Base-by-base conservation (phyloP, 2,113 vertebrate species). In the Pteruthius melanotis region DNA sequence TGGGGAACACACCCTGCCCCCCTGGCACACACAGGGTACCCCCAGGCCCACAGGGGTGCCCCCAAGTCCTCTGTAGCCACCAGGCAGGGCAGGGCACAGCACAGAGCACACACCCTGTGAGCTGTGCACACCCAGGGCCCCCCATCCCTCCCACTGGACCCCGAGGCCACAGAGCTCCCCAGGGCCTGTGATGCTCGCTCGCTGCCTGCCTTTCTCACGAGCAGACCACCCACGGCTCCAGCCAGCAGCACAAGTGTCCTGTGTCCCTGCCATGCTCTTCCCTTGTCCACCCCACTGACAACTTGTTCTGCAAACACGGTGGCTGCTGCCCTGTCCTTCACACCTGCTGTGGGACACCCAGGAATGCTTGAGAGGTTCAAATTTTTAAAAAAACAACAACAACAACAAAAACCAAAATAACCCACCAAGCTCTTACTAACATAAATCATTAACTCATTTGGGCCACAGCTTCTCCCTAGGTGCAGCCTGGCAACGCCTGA, bases 241-340 rank as follows among this genome's bases (percentile, higher is more conserved):
- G 60, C 15, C 6, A 1, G 31, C 8, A 13, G 42, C 77, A 71
- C 23, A n/a, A 21, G 11, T 60, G 56, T 19, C 31, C 42, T 1
- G 0, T 0, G 0, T 13, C 53, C 49, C 59, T 7, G 3, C 0
- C 33, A 7, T 3, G 27, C 24, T 70, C 47, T 45, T 61, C 26
- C 30, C 21, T 45, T 0, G 0, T 5, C 35, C 66, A 39, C 66
- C 22, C 17, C 52, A 42, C 13, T 49, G 28, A 37, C 35, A 54
- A 10, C 31, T 37, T 30, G 33, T 69, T 35, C 64, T 49, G 66
- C 60, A 44, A 80, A 18, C 47, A 24, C 39, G 31, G 12, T 0
- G 1, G 23, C 50, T 17, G 15, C 63, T 54, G 42, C 39, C 44
- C 65, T 17, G 19, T 13, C 11, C 42, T 45, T 37, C 30, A 16